Conservation (phyloP, 2,888 invertebrate species). For the Hirtodrosophila cameraria region DNA sequence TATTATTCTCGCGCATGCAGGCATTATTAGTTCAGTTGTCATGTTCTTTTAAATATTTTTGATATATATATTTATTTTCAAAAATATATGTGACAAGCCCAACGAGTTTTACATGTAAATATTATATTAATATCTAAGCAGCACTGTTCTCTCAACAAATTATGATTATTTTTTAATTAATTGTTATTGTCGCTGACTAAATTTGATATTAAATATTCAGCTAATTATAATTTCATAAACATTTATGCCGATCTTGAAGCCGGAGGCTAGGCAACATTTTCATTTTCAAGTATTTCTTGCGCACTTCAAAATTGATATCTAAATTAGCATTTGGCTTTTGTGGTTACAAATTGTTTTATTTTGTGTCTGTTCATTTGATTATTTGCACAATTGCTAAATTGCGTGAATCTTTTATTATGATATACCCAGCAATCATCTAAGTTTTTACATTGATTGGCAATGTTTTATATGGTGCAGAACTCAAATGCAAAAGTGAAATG, state of each 20-base stretch:
- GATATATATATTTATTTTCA: neutral
- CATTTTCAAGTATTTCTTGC: neutral
- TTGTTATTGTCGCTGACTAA: conserved; percentile 14
- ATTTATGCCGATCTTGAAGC: conserved; percentile 12
- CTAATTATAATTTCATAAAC: no score
- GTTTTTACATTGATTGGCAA: no score
- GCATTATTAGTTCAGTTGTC: conserved; percentile 29
- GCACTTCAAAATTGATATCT: conserved; percentile 50
- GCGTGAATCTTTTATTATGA: neutral
- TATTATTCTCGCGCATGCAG: conserved; percentile 15
- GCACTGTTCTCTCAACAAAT: conserved; percentile 42
- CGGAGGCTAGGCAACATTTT: conserved; percentile 10
- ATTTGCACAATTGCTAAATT: conserved; percentile 42
- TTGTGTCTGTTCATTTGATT: conserved; percentile 17
- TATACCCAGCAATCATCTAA: neutral
- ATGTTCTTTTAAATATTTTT: conserved; percentile 1
- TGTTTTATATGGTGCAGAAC: no score
- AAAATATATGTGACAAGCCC: conserved; percentile 3
- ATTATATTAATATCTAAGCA: conserved; percentile 27
- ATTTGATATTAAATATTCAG: no score
- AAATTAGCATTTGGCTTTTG: conserved; percentile 60
- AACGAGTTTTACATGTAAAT: conserved; percentile 68
- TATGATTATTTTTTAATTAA: conserved; percentile 50
- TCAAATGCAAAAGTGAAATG: no score
- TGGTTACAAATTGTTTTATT: conserved; percentile 33